Evolutionary conservation across 2,113 vertebrate species (phyloP).

Genomic region (Poicephalus gulielmi): DNA sequence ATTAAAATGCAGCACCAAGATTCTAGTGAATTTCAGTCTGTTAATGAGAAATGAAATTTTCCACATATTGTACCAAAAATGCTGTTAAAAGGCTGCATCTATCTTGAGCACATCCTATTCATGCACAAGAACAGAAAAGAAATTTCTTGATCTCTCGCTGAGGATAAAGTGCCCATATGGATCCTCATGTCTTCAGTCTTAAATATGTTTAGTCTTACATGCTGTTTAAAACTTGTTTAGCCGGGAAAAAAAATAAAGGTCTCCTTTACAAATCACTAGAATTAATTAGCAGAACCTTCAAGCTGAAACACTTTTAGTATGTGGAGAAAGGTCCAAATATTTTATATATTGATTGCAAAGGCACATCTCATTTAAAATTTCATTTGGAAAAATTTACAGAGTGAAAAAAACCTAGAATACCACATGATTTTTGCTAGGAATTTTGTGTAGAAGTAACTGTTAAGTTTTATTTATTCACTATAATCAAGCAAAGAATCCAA

Average conservation of each 20-base stretch:
- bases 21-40: not conserved
- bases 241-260: not conserved
- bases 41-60: not conserved
- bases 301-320: not conserved
- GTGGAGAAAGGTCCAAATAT: not conserved
- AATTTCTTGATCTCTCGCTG: not conserved
- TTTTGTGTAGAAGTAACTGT: not conserved
- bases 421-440: not conserved
- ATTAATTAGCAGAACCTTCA: not conserved
- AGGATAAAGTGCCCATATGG: not conserved
- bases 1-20: not conserved
- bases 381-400: not conserved
- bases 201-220: not conserved
- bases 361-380: not conserved
- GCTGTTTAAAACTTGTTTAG: not conserved
- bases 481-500: not conserved
- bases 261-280: not conserved
- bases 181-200: not conserved
- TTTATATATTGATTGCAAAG: not conserved
- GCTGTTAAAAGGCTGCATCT: not conserved
- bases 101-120: not conserved
- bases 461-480: not conserved
- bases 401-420: not conserved
- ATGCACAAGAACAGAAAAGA: not conserved
- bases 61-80: not conserved